phyloP scores from a whole-genome alignment of 2,113 vertebrate species.

The Pelecanus crispus region DNA sequence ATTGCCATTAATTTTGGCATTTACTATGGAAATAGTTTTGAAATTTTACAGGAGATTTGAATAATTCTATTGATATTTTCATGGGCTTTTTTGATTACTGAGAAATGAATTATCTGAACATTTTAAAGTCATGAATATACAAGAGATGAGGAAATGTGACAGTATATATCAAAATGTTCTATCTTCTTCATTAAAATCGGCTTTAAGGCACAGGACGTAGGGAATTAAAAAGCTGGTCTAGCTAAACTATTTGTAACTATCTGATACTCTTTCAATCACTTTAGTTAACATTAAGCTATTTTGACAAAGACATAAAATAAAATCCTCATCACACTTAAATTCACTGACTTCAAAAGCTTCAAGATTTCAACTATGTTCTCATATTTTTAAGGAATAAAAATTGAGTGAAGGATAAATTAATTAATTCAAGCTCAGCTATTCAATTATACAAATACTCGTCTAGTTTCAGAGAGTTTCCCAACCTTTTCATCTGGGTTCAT shows the following conservation, averaged over 20 bases:
- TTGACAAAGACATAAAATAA: conserved; percentile 14
- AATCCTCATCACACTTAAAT: not conserved
- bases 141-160: conserved; percentile 41
- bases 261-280: not conserved
- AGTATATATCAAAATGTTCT: not conserved
- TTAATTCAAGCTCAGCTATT: not conserved
- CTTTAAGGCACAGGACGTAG: not conserved
- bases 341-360: not conserved
- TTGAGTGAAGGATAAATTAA: not conserved
- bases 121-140: conserved; percentile 45
- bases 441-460: not conserved
- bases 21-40: conserved; percentile 39
- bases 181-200: not conserved
- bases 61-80: conserved; percentile 66
- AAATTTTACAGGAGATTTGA: conserved; percentile 56
- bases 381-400: conserved; percentile 4
- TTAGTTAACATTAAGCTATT: not conserved
- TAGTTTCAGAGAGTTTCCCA: not conserved
- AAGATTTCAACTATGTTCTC: not conserved
- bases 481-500: not conserved
- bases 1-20: conserved; percentile 56
- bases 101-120: conserved; percentile 37
- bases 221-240: conserved; percentile 23
- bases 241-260: conserved; percentile 34
- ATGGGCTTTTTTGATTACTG: conserved; percentile 29